Evolutionary conservation across 2,888 invertebrate genomes (phyloP).

Genomic region (Chydorus sphaericus): DNA sequence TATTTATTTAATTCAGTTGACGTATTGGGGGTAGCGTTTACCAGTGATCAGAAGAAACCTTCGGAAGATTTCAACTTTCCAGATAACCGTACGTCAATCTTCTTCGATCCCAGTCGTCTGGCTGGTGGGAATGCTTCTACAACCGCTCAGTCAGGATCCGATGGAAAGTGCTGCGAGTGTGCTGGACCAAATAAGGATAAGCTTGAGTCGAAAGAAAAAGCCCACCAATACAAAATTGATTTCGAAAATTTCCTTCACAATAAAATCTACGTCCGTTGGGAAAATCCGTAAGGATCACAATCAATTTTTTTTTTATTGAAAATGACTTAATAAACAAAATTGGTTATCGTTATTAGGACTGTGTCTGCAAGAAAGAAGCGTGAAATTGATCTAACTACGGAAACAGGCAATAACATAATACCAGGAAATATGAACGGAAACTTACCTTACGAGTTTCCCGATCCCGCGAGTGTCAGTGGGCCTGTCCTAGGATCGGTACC

Average conservation of each 20-base stretch:
- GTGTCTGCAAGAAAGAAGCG: not conserved
- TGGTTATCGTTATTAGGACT: not conserved
- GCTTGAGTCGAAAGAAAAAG: slow-evolving; percentile 37
- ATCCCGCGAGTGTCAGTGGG: too few relatives aligned
- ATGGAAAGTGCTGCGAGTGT: slow-evolving; percentile 41
- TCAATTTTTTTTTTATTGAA: not conserved
- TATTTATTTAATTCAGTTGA: not conserved
- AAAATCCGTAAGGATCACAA: not conserved
- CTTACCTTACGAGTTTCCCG: not conserved
- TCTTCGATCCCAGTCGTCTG: not conserved
- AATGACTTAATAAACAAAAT: not conserved
- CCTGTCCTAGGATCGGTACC: not conserved
- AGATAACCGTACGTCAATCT: slow-evolving; percentile 25
- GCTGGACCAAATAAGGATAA: slow-evolving; percentile 35
- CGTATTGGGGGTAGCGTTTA: not conserved
- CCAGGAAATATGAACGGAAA: not conserved
- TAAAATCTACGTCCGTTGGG: slow-evolving; percentile 43
- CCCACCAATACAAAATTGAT: slow-evolving; percentile 44
- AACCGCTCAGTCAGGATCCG: slow-evolving; percentile 30
- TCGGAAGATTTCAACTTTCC: slow-evolving; percentile 20
- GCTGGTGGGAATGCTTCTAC: not conserved
- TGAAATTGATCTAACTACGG: not conserved
- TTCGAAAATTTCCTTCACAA: slow-evolving; percentile 75
- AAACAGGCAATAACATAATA: not conserved
- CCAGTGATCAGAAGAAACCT: slow-evolving; percentile 25